Evolutionary conservation across 2,113 vertebrate species (phyloP), one percentile per base, ranked within the genome.

Genomic region (Bufo bufo): DNA sequence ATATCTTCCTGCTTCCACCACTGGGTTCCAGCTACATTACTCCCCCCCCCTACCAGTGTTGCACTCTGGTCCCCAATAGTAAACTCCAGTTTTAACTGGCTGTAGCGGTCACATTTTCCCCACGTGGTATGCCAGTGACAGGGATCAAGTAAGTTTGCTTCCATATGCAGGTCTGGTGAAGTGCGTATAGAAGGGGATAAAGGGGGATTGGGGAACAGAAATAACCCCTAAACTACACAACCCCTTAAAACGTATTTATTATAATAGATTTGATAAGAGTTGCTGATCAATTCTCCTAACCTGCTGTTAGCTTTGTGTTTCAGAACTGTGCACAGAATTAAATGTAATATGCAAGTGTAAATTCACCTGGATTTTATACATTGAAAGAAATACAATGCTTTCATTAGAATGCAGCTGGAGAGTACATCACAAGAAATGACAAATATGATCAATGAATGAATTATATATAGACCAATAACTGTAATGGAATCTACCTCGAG

Each of bases 391-490:
- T 82, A 63, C 66, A 2, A 49, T 66, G 13, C 20, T 80, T 54
- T 65, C 43, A 82, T 85, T 85, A 77, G 61, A 6, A 72, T 87
- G 72, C 66, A 81, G 11, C 33, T 43, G 56, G 12, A 45, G 56
- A 82, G 6, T 49, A 66, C 43, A 50, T 65, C 59, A n/a, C 6
- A 45, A 49, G n/a, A 4, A 63, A 43, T n/a, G 54, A 87, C 56
- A 65, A 83, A 83, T 82, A 87, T 72, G 79, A 83, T 82, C 79
- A 77, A 50, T 83, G 56, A 63, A 87, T 83, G 54, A 63, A 65
- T 83, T 75, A 77, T 13, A 63, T 83, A 52, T 65, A 83, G 58
- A 77, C 65, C 69, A 65, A 43, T 75, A 82, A 58, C 79, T 83
- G 14, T 75, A 72, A 77, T 82, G 45, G n/a, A 49, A 75, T 52